Percentiles rank a stretch among this genome's conserved stretches.
Conservation (phyloP, 2,113 vertebrate species). For the Cavia porcellus region DNA sequence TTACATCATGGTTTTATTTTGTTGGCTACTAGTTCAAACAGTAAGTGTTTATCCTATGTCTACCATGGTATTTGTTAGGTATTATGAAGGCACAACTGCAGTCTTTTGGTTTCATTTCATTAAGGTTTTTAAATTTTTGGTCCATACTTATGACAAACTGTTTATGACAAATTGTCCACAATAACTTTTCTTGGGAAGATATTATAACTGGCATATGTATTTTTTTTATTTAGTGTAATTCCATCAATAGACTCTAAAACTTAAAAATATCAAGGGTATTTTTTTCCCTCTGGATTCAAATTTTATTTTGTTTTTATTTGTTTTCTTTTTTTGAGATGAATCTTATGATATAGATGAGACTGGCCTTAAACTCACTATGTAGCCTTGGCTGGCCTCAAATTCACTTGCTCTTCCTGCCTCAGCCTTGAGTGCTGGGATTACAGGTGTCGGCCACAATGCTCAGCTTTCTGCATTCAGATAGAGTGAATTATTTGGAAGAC, state of each 20-base stretch:
- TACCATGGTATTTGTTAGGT: not conserved
- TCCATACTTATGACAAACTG: not conserved
- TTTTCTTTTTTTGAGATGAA: no score
- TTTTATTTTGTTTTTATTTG: not conserved
- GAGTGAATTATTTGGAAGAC: slow-evolving; percentile 31
- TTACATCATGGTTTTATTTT: slow-evolving; percentile 24
- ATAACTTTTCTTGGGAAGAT: slow-evolving; percentile 30
- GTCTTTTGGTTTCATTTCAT: slow-evolving; percentile 3
- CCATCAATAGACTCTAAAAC: not conserved
- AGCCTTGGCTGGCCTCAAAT: not conserved
- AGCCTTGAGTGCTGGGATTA: not conserved
- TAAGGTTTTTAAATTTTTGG: slow-evolving; percentile 3
- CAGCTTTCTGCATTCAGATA: not conserved
- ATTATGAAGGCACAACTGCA: not conserved
- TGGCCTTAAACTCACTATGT: not conserved
- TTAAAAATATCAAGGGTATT: not conserved
- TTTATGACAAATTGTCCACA: no score
- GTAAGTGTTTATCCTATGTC: not conserved
- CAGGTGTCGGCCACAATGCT: no score
- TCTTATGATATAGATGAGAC: not conserved
- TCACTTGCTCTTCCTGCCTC: not conserved
- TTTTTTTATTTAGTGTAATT: not conserved
- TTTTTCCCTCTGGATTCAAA: not conserved
- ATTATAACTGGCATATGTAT: not conserved
- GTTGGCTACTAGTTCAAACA: slow-evolving; percentile 1